phyloP scores from a whole-genome alignment of 2,113 vertebrate genomes.

The Gobius niger region DNA sequence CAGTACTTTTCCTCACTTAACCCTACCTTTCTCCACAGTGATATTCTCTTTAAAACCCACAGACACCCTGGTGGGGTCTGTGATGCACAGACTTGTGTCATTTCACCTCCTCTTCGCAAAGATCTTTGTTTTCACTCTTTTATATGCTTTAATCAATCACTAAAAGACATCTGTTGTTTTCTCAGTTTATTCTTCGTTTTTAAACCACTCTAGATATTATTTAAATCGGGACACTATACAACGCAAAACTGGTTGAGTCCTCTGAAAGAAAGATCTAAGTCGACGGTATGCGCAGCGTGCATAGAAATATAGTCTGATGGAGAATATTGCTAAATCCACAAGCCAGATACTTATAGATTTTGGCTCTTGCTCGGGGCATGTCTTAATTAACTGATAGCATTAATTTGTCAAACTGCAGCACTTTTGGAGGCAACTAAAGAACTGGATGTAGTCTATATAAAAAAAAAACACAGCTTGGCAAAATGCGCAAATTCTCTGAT shows the following conservation, averaged over 20 bases:
- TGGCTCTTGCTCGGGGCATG: not conserved
- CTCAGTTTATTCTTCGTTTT: not conserved
- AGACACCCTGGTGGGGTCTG: too few relatives aligned
- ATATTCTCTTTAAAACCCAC: too few relatives aligned
- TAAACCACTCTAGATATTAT: too few relatives aligned
- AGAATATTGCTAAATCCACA: not conserved
- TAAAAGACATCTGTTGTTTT: not conserved
- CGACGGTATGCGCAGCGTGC: not conserved
- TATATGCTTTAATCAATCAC: not conserved
- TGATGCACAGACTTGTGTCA: too few relatives aligned
- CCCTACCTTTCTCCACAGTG: too few relatives aligned
- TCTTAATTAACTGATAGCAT: constrained; percentile 4
- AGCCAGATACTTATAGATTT: constrained; percentile 2
- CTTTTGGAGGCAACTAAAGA: constrained; percentile 15
- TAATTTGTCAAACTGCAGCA: constrained; percentile 5
- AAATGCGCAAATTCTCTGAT: constrained; percentile 1
- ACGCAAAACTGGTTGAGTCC: too few relatives aligned
- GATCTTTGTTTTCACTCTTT: too few relatives aligned
- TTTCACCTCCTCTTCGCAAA: too few relatives aligned
- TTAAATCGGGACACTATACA: too few relatives aligned
- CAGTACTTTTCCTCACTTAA: too few relatives aligned
- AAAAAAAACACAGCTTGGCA: constrained; percentile 6
- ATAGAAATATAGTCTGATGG: not conserved
- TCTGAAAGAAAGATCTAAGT: not conserved
- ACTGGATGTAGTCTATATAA: not conserved